Evolutionary conservation across 2,113 vertebrate species (phyloP).

Genomic region (Nothocercus nigrocapillus): DNA sequence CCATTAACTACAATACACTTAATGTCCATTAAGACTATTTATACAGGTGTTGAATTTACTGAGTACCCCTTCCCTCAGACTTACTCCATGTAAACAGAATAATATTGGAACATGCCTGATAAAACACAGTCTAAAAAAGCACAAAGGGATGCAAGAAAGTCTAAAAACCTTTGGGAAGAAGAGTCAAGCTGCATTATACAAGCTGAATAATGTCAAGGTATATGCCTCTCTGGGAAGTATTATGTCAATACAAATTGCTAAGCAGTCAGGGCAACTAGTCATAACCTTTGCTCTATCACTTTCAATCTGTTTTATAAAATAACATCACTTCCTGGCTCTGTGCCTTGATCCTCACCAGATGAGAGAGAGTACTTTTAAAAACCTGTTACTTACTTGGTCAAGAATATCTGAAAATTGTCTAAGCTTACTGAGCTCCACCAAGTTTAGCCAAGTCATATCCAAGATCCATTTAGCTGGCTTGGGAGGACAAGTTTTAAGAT

Average conservation of each 20-base stretch:
- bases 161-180: neutral
- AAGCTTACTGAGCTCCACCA: constrained; percentile 94
- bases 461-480: constrained; percentile 96
- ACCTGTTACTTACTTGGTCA: constrained; percentile 80
- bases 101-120: neutral
- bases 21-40: neutral
- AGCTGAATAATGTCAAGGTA: neutral
- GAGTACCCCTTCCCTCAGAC: neutral
- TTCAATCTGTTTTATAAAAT: neutral
- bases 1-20: neutral
- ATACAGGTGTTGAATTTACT: neutral
- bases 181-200: neutral
- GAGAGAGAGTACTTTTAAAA: neutral
- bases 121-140: neutral
- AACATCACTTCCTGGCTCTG: neutral
- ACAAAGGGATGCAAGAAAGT: neutral
- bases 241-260: neutral
- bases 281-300: neutral
- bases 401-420: constrained; percentile 92
- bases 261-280: neutral
- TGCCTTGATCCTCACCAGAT: neutral
- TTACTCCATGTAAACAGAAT: neutral
- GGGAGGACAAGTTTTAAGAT: constrained; percentile 91
- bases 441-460: constrained; percentile 96
- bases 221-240: neutral